These are phyloP conservation scores for Zonitis immaculata DNA, from an alignment of 2,888 invertebrate genomes.

Conservation along the genomic window DNA sequence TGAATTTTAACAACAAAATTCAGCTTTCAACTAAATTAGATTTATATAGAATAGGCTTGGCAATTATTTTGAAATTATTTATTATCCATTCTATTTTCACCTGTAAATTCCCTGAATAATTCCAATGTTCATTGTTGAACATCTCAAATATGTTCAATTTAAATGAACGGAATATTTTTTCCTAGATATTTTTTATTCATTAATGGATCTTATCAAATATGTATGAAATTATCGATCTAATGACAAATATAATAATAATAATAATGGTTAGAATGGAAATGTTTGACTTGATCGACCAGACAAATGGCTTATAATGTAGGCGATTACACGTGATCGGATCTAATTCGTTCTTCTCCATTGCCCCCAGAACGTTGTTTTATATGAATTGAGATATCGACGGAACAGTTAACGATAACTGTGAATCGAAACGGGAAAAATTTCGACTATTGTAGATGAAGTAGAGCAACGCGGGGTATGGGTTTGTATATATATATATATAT, in stretches of 20 bases:
- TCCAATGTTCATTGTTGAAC: not conserved
- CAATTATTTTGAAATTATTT: conserved; percentile 2
- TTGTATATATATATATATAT: no score
- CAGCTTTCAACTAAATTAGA: not conserved
- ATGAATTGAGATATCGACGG: conserved; percentile 30
- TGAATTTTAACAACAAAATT: not conserved
- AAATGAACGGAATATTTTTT: not conserved
- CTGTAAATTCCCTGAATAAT: not conserved
- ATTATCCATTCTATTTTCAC: not conserved
- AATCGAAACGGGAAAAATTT: conserved; percentile 22
- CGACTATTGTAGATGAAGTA: not conserved
- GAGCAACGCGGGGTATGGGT: no score
- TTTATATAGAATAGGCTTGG: conserved; percentile 1
- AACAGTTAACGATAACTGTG: conserved; percentile 29
- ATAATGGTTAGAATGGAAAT: not conserved
- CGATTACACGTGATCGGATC: conserved; percentile 9
- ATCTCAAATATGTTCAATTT: not conserved
- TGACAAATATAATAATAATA: no score
- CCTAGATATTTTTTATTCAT: no score
- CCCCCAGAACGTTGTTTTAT: conserved; percentile 27
- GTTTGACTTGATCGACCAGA: conserved; percentile 1
- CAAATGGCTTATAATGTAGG: conserved; percentile 10
- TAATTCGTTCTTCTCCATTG: conserved; percentile 15
- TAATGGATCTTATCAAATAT: no score
- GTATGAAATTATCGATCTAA: no score